Conservation (phyloP, 2,888 invertebrate genomes). For the Idaea aversata region DNA sequence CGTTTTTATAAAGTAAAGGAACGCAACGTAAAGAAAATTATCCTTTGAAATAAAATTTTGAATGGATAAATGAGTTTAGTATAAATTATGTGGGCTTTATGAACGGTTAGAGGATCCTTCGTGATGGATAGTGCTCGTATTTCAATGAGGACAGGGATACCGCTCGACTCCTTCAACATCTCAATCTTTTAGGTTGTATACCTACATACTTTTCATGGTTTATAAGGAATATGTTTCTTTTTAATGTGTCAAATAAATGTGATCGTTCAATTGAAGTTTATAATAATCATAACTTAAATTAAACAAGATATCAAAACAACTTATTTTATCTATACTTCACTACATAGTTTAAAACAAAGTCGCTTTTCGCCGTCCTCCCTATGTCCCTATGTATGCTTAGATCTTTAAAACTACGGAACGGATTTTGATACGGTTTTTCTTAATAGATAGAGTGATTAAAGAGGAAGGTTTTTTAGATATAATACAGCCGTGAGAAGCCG, state of each 20-base stretch:
- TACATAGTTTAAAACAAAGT: too few species aligned
- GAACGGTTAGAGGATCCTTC: constrained; percentile 27
- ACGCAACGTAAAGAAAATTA: constrained; percentile 16
- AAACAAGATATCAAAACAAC: too few species aligned
- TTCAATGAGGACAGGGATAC: constrained; percentile 30
- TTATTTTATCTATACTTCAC: too few species aligned
- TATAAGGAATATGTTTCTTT: neutral
- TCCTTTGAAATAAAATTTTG: constrained; percentile 16
- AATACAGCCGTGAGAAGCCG: too few species aligned
- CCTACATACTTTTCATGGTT: neutral
- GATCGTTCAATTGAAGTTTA: neutral
- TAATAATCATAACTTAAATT: too few species aligned
- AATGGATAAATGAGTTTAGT: constrained; percentile 38
- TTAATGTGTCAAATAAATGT: neutral
- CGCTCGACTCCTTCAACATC: constrained; percentile 3
- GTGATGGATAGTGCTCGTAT: constrained; percentile 43
- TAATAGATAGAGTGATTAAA: too few species aligned
- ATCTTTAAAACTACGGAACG: too few species aligned
- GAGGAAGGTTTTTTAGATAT: too few species aligned
- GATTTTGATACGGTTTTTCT: too few species aligned
- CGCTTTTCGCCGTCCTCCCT: too few species aligned
- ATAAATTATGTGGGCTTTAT: constrained; percentile 34
- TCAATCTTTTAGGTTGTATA: neutral
- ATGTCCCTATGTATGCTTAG: too few species aligned
- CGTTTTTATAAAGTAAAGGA: neutral